These are phyloP conservation scores for Mimachlamys varia DNA, from an alignment of 2,888 invertebrate species.

Conservation along the genomic window DNA sequence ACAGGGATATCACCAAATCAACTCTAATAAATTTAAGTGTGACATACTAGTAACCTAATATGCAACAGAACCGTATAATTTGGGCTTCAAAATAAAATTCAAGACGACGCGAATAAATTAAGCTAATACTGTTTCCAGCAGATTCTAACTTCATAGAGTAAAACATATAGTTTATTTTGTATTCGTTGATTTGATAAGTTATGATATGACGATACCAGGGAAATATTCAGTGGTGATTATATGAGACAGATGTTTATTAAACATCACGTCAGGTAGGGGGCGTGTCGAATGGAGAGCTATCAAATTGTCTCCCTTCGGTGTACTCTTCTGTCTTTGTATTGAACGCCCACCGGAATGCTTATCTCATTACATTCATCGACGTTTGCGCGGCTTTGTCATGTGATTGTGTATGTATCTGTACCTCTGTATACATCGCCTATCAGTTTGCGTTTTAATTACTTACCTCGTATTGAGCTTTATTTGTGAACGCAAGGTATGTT, in stretches of 20 bases:
- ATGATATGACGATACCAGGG: neutral
- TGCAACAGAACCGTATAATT: too few relatives aligned
- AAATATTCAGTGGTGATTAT: too few relatives aligned
- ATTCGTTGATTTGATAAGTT: neutral
- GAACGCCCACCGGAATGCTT: neutral
- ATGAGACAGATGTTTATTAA: too few relatives aligned
- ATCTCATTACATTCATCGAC: neutral
- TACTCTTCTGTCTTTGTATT: neutral
- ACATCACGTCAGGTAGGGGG: too few relatives aligned
- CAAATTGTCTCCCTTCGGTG: neutral
- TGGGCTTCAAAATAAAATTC: too few relatives aligned
- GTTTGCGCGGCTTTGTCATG: neutral
- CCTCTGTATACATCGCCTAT: neutral
- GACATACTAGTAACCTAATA: too few relatives aligned
- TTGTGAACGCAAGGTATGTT: neutral
- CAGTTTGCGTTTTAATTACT: slow-evolving; percentile 17
- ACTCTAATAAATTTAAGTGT: too few relatives aligned
- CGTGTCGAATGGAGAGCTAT: neutral
- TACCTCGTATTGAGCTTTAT: neutral
- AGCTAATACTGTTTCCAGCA: too few relatives aligned
- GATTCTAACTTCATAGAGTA: too few relatives aligned
- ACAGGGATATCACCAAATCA: too few relatives aligned
- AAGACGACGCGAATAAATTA: too few relatives aligned
- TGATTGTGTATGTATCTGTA: neutral
- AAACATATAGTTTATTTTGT: neutral